phyloP scores from a whole-genome alignment of 2,113 vertebrate genomes.

The Scomber japonicus region DNA sequence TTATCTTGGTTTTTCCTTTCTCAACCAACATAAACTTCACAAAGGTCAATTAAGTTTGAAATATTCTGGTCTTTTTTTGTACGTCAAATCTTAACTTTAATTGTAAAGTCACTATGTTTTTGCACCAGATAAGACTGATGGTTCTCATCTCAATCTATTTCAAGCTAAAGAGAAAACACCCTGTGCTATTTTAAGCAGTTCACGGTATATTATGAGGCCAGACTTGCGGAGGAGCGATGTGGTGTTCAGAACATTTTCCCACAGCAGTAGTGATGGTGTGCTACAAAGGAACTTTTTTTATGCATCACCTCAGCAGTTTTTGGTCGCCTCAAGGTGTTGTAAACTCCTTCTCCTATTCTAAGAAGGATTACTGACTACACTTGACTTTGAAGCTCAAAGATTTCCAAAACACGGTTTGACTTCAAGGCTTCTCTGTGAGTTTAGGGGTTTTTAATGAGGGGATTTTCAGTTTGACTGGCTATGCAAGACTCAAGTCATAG shows the following conservation, averaged over 20 bases:
- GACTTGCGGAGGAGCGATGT: constrained; percentile 16
- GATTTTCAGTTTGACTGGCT: constrained; percentile 60
- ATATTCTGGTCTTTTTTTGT: background rate
- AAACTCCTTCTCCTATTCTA: constrained; percentile 54
- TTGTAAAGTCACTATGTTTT: background rate
- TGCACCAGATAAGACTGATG: background rate
- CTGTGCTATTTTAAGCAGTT: constrained; percentile 13
- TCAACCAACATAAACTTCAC: constrained; percentile 22
- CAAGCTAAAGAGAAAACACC: constrained; percentile 8
- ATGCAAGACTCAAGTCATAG: constrained; percentile 52
- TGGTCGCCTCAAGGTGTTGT: constrained; percentile 55
- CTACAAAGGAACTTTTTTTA: constrained; percentile 13
- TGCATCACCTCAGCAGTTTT: constrained; percentile 59
- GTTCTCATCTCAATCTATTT: constrained; percentile 19
- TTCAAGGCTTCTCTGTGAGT: constrained; percentile 58
- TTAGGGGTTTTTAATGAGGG: constrained; percentile 69
- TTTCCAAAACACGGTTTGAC: constrained; percentile 73
- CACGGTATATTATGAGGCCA: constrained; percentile 5
- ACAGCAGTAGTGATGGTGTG: constrained; percentile 32
- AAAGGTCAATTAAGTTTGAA: constrained; percentile 1
- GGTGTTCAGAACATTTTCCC: constrained; percentile 46
- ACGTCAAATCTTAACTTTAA: background rate
- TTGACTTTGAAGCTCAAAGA: constrained; percentile 70
- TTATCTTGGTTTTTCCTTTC: no score
- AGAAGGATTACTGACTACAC: constrained; percentile 66